phyloP scores from a whole-genome alignment of 30 jellyfish, hydroid and myxozoan genomes.

The Hydra vulgaris region DNA sequence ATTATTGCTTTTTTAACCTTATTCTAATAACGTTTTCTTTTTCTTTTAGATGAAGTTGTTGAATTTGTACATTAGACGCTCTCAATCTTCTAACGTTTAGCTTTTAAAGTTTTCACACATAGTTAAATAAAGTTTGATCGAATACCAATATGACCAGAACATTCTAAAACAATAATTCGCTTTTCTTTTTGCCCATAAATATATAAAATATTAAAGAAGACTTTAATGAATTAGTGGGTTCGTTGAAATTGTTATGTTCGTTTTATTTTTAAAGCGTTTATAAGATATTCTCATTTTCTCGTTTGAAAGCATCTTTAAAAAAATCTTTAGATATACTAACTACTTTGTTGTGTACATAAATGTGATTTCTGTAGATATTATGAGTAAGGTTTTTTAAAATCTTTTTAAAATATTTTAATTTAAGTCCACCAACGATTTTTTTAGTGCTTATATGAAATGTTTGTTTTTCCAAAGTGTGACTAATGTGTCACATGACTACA shows the following conservation, averaged over 20 bases:
- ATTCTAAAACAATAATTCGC: too few relatives aligned
- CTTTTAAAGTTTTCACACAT: neutral
- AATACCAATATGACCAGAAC: too few relatives aligned
- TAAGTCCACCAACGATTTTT: neutral
- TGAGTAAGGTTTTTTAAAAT: neutral
- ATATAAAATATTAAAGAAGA: too few relatives aligned
- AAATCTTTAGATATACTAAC: neutral
- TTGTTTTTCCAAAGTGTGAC: too few relatives aligned
- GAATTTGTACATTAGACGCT: slow-evolving; percentile 73
- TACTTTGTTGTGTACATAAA: neutral
- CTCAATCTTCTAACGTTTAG: slow-evolving; percentile 46
- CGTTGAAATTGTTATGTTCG: neutral
- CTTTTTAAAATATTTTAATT: neutral
- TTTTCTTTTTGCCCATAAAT: too few relatives aligned
- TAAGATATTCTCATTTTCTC: neutral
- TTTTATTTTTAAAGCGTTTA: neutral
- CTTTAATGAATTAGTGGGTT: neutral
- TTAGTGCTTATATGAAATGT: neutral
- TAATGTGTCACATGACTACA: neutral
- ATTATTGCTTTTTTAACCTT: too few relatives aligned
- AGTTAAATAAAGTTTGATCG: too few relatives aligned
- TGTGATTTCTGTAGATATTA: neutral
- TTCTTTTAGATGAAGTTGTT: slow-evolving; percentile 58
- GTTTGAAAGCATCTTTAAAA: neutral
- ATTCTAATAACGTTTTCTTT: too few relatives aligned